Percentiles rank a stretch among this genome's conserved stretches.
These are phyloP conservation scores for Anas georgica DNA, from an alignment of 2,797 vertebrate species.

Conservation along the genomic window DNA sequence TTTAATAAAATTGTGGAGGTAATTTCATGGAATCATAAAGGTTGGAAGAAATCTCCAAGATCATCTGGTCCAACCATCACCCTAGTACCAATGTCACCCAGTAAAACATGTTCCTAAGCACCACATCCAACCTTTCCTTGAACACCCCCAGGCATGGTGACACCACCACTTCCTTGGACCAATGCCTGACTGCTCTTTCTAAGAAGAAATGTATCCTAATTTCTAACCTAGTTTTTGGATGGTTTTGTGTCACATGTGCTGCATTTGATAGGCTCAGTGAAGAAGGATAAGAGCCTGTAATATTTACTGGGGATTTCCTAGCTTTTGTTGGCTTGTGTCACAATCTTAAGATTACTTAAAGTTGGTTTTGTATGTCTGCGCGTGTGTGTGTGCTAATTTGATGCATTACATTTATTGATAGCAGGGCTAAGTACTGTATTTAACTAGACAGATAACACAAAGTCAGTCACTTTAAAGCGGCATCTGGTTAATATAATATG, in stretches of 20 bases:
- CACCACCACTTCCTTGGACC: too few species aligned
- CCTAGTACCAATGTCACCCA: too few species aligned
- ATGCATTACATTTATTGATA: constrained; percentile 74
- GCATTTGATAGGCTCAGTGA: background rate
- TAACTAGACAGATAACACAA: constrained; percentile 84
- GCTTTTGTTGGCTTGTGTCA: constrained; percentile 51
- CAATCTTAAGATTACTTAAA: constrained; percentile 64
- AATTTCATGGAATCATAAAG: too few species aligned
- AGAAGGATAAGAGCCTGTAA: background rate
- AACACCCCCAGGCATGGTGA: too few species aligned
- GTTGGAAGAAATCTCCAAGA: too few species aligned
- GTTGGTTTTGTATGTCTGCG: background rate
- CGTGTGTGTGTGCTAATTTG: constrained; percentile 42
- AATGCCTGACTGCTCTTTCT: too few species aligned
- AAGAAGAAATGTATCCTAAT: too few species aligned
- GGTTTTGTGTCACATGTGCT: fast-evolving
- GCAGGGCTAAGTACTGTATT: constrained; percentile 76
- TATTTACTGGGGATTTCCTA: background rate
- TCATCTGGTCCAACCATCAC: too few species aligned
- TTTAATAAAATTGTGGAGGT: background rate
- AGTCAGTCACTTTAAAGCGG: constrained; percentile 78
- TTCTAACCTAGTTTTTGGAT: background rate
- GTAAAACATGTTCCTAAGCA: too few species aligned
- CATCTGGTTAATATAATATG: constrained; percentile 92
- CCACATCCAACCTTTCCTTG: too few species aligned